Base-by-base conservation (phyloP, 2,888 invertebrate species). In the Theodoxus fluviatilis region DNA sequence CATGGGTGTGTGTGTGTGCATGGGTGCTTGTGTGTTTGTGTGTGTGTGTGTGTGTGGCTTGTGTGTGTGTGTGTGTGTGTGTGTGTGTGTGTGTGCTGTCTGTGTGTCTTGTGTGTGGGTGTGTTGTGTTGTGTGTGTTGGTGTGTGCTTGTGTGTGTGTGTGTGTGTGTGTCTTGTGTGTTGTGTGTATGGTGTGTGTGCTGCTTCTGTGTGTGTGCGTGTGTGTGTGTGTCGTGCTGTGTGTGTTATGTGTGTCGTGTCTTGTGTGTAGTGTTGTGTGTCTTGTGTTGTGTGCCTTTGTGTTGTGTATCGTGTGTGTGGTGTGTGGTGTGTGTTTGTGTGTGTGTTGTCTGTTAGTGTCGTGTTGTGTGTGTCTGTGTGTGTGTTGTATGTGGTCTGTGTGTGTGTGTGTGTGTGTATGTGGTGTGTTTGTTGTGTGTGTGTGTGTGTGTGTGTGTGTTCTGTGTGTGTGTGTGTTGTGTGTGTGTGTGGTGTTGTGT, bases 41-140 rank as follows among this genome's bases (percentile, higher is more conserved):
- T 52, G 52, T 52, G 52, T 52, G 52, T 52, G 52, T 52, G 18
- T 52, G 52, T 52, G 18, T 52, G 52, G n/a, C n/a, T n/a, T 52
- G 52, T 18, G 52, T 52, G n/a, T n/a, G 52, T 52, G 52, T 52
- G 52, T n/a, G 52, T 12, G 15, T n/a, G 4, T 52, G 52, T n/a
- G 52, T 64, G 25, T 37, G 18, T 64, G 2, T 22, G 64, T 1
- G 6, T 12, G 1, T 64, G 43, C n/a, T 3, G n/a, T 64, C n/a
- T 64, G 28, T 64, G 7, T 64, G 38, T 64, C 22, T 64, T 55
- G 33, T 31, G 55, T 68, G 61, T 31, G 7, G 18, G 25, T 38
- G 35, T 64, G 38, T 64, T 38, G 22, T 67, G 18, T 43, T 66
- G n/a, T 43, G 22, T 43, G 9, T 66, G 18, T 22, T 66, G 22